Percentiles rank a stretch among this genome's conserved stretches.
These are phyloP conservation scores for Epizoanthus ramosus DNA, from an alignment of 92 coral and sea anemone genomes.

Conservation along the genomic window DNA sequence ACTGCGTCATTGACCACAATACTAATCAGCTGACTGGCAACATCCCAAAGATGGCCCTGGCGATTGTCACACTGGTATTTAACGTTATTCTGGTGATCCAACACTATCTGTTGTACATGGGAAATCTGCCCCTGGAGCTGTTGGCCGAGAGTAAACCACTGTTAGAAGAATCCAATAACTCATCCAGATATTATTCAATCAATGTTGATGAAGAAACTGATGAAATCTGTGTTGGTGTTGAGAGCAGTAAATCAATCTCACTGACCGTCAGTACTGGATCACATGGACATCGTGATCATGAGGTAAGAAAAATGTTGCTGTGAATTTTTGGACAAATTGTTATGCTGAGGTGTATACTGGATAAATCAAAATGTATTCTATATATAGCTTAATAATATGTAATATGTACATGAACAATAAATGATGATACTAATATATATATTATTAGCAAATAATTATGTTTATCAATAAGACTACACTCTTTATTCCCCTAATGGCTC, in stretches of 20 bases:
- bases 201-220: constrained; percentile 13
- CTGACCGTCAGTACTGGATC: constrained; percentile 4
- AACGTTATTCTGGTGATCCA: constrained; percentile 71
- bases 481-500: no score
- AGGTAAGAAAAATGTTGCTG: neutral
- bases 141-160: constrained; percentile 48
- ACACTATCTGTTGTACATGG: constrained; percentile 75
- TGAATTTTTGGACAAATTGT: no score
- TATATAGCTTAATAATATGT: no score
- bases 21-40: constrained; percentile 78
- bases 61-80: constrained; percentile 67
- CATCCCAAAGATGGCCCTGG: constrained; percentile 81
- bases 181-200: constrained; percentile 15
- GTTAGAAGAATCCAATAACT: constrained; percentile 3
- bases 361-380: no score
- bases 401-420: no score
- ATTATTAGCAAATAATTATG: no score
- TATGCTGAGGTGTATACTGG: no score
- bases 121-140: constrained; percentile 55
- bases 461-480: no score
- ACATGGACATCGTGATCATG: neutral
- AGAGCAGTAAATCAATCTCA: neutral
- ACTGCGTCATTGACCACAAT: constrained; percentile 79
- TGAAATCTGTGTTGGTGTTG: neutral
- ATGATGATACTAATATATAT: no score